Evolutionary conservation across 2,113 vertebrate genomes (phyloP).

Genomic region (Melanocharis versteri): DNA sequence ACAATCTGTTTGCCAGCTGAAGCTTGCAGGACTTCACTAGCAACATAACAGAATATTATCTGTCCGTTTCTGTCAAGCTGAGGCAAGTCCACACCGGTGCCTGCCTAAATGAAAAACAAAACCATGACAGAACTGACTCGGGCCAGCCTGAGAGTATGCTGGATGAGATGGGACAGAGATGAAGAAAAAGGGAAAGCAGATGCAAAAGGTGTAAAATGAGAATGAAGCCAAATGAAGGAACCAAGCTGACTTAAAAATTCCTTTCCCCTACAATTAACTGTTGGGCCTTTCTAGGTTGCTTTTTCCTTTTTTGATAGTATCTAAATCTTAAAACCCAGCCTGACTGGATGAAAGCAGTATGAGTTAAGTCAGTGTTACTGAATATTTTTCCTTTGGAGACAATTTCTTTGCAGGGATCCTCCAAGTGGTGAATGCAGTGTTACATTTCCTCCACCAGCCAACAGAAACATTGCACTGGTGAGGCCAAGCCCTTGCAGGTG

Average conservation of each 20-base stretch:
- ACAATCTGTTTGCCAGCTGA: slow-evolving; percentile 14
- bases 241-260: not conserved
- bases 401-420: not conserved
- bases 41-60: not conserved
- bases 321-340: not conserved
- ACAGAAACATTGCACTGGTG: not conserved
- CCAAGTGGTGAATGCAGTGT: not conserved
- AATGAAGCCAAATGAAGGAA: not conserved
- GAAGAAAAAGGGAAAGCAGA: not conserved
- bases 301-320: not conserved
- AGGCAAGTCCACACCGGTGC: not conserved
- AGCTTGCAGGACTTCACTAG: not conserved
- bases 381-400: not conserved
- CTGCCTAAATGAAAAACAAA: not conserved
- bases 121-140: not conserved
- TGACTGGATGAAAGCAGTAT: not conserved
- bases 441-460: not conserved
- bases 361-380: not conserved
- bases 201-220: not conserved
- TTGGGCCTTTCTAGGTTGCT: not conserved
- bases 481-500: not conserved
- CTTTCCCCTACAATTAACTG: not conserved
- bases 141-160: not conserved
- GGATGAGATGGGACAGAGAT: not conserved
- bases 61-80: not conserved